Evolutionary conservation across 2,888 invertebrate species (phyloP), one percentile per base, ranked within the genome.

Genomic region (Phaedon cochleariae): DNA sequence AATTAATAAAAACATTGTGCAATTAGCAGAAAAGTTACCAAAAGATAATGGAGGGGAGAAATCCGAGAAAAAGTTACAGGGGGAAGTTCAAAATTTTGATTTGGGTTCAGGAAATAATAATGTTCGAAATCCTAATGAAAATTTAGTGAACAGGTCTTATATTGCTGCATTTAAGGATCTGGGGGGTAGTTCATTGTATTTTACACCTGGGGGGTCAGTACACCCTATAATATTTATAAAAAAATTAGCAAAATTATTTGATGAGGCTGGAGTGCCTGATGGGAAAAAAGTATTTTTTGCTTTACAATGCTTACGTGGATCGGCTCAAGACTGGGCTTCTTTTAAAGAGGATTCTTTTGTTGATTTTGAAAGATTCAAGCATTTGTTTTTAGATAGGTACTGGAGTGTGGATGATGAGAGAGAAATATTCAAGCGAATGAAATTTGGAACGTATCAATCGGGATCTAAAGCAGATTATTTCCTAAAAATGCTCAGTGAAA

Each of bases 321-420:
- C 65, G 5, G 65, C 68, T 5, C 51, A 59, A 29, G 68, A 65
- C 37, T 68, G 65, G 65, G 59, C 26, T 1, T 46, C 15, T 4
- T 21, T 62, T n/a, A 68, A 62, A 37, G 49, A 65, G 3, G 20
- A 49, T 21, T 10, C 17, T 10, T 62, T 68, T 20, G 18, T 4
- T 18, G 26, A 34, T 9, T 68, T 59, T 31, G 59, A 48, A 1
- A 5, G 55, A 20, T 65, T 67, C 49, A 58, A 65, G 52, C 7
- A 34, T 7, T 29, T 54, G 10, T 64, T 64, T 61, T 53, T 61
- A 10, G 26, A 48, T 20, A 37, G 65, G 17, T 65, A 62, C 15
- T 68, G 68, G 62, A 45, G 65, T 10, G 45, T 53, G 22, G 65
- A 65, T 12, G 46, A 62, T 18, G 58, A 68, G 31, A 18, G 65